phyloP scores from a whole-genome alignment of 30 jellyfish, hydroid and myxozoan genomes.

The Aurelia aurita region DNA sequence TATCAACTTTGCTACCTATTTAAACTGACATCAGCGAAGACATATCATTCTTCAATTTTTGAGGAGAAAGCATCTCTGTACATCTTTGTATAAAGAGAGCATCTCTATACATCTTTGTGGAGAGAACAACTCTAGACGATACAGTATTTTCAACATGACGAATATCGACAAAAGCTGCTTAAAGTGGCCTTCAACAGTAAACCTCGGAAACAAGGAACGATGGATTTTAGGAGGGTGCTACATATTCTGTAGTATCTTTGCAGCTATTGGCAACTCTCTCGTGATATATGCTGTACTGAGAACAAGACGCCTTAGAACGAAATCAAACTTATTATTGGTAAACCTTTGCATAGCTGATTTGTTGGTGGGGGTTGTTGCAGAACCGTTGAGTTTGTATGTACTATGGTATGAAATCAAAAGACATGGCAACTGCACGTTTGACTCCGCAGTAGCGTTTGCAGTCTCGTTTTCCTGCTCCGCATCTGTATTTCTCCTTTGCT shows the following conservation, averaged over 20 bases:
- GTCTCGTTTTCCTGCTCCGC: conserved; percentile 45
- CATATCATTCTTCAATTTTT: no score
- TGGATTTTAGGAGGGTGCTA: conserved; percentile 50
- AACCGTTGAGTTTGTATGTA: conserved; percentile 34
- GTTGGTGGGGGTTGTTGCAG: conserved; percentile 33
- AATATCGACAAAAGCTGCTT: conserved; percentile 13
- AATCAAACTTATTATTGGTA: conserved; percentile 29
- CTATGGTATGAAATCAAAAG: conserved; percentile 32
- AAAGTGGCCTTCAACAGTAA: conserved; percentile 40
- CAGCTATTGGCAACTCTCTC: conserved; percentile 22
- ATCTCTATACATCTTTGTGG: no score
- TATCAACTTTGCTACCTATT: no score
- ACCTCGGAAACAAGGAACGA: not conserved
- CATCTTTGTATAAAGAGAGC: no score
- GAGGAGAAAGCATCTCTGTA: no score
- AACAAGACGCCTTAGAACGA: conserved; percentile 12
- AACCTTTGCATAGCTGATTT: conserved; percentile 49
- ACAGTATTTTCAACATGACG: not conserved
- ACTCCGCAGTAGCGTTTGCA: conserved; percentile 25
- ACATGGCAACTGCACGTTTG: conserved; percentile 26
- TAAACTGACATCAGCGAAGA: no score
- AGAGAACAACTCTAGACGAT: no score
- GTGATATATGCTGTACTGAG: conserved; percentile 9
- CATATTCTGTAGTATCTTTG: conserved; percentile 13
- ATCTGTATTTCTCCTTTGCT: conserved; percentile 19